phyloP scores from a whole-genome alignment of 2,888 invertebrate species.

The Latheticus oryzae region DNA sequence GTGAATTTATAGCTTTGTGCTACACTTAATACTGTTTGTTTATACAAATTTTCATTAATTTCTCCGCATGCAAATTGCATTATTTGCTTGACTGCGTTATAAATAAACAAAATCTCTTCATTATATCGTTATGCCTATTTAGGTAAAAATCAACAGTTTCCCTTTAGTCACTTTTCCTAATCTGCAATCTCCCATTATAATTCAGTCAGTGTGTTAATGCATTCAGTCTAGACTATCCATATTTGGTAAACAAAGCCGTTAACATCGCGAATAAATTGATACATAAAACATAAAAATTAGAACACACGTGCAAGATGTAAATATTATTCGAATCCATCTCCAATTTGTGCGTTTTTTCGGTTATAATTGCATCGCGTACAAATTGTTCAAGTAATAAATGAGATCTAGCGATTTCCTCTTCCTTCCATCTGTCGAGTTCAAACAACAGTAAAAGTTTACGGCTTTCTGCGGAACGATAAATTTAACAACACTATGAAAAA shows the following conservation, averaged over 20 bases:
- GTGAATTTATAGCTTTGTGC: too few species aligned
- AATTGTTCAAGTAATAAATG: conserved; percentile 7
- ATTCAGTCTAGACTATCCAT: conserved; percentile 37
- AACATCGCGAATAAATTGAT: conserved; percentile 23
- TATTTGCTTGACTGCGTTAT: too few species aligned
- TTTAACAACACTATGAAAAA: conserved; percentile 13
- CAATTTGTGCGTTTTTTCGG: neutral
- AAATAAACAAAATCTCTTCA: too few species aligned
- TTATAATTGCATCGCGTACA: conserved; percentile 1
- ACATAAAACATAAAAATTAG: conserved; percentile 20
- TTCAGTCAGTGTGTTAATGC: conserved; percentile 38
- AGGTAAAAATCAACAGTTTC: conserved; percentile 7
- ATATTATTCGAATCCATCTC: too few species aligned
- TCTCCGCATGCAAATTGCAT: too few species aligned
- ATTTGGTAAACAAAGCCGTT: conserved; percentile 33
- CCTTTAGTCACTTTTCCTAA: conserved; percentile 19
- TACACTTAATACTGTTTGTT: too few species aligned
- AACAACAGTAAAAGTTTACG: conserved; percentile 32
- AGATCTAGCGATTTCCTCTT: conserved; percentile 28
- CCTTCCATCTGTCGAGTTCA: conserved; percentile 31
- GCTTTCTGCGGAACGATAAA: conserved; percentile 22
- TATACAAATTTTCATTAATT: too few species aligned
- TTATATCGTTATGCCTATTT: conserved; percentile 8
- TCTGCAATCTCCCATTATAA: conserved; percentile 25
- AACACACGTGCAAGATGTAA: conserved; percentile 32